These are phyloP conservation scores for Cyrtorhinus lividipennis DNA, from an alignment of 1,140 invertebrate genomes.

Conservation along the genomic window DNA sequence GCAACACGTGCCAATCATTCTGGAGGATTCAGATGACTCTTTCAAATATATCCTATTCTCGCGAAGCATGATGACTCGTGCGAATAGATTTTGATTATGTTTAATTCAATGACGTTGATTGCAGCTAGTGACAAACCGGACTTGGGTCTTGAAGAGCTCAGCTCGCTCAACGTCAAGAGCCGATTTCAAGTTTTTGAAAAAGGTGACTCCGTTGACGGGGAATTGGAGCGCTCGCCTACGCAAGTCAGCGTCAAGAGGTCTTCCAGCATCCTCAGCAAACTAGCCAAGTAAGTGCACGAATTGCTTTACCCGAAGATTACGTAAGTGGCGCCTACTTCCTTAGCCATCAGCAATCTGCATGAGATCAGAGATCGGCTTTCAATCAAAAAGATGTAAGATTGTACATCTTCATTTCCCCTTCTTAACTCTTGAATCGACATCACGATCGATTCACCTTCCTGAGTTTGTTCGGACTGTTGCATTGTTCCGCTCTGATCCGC, in stretches of 20 bases:
- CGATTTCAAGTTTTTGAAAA: conserved; percentile 75
- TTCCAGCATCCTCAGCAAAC: conserved; percentile 59
- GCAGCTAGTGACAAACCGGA: conserved; percentile 77
- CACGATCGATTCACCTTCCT: no score
- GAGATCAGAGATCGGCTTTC: background rate
- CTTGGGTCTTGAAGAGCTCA: conserved; percentile 68
- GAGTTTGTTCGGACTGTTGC: no score
- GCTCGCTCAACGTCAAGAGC: conserved; percentile 67
- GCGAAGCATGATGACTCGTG: background rate
- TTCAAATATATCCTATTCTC: no score
- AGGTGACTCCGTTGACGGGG: conserved; percentile 30
- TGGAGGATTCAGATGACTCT: no score
- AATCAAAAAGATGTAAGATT: background rate
- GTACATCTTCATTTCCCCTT: background rate
- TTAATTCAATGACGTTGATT: conserved; percentile 20
- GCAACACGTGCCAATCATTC: no score
- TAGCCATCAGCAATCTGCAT: background rate
- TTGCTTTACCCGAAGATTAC: background rate
- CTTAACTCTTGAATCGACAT: background rate
- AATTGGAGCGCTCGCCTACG: conserved; percentile 41
- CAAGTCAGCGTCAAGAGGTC: conserved; percentile 50
- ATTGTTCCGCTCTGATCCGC: no score
- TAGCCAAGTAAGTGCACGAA: conserved; percentile 47
- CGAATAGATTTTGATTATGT: background rate
- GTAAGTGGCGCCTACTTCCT: no score